Conservation (phyloP, 1,140 invertebrate genomes). For the Drosophila pectinifera region DNA sequence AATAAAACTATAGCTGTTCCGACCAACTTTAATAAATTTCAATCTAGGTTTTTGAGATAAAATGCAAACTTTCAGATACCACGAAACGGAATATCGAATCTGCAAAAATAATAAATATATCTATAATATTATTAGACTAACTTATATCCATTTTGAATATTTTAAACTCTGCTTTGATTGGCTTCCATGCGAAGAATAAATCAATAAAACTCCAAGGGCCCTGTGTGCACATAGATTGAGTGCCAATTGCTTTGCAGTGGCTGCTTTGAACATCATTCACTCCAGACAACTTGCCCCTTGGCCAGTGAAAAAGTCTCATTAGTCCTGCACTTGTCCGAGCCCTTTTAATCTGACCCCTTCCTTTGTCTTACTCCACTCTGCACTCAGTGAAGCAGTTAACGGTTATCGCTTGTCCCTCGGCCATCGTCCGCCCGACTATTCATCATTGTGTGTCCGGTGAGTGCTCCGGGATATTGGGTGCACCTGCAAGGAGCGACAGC, state of each 20-base stretch:
- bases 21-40: too few species aligned
- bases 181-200: neutral
- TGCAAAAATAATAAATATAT: neutral
- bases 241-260: conserved; percentile 6
- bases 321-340: conserved; percentile 12
- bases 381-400: conserved; percentile 50
- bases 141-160: too few species aligned
- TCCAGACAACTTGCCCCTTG: conserved; percentile 2
- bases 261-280: conserved; percentile 16
- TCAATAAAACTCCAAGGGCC: neutral
- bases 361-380: conserved; percentile 22
- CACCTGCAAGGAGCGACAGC: conserved; percentile 43
- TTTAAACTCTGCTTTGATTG: too few species aligned
- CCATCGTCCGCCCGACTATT: conserved; percentile 22
- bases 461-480: conserved; percentile 21
- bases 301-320: conserved; percentile 37
- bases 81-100: neutral
- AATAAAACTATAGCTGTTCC: too few species aligned
- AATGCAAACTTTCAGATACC: neutral
- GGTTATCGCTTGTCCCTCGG: conserved; percentile 35
- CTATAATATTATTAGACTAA: too few species aligned
- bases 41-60: too few species aligned
- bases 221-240: neutral
- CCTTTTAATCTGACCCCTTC: conserved; percentile 11
- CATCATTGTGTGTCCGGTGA: conserved; percentile 28